Evolutionary conservation across 2,888 invertebrate species (phyloP).

Genomic region (Plagodis pulveraria): DNA sequence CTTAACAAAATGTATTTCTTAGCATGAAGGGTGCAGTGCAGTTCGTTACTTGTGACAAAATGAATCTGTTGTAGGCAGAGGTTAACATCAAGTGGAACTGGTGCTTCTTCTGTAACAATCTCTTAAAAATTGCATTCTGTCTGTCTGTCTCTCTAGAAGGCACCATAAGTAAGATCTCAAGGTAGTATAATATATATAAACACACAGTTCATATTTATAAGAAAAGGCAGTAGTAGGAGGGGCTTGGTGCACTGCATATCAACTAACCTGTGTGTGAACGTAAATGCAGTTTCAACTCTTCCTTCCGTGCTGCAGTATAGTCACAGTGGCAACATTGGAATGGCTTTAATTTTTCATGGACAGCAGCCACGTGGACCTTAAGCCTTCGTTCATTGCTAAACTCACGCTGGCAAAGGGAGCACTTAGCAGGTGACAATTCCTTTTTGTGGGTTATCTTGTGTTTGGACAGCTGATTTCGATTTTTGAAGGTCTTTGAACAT

Average conservation of each 20-base stretch:
- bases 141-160: too few species aligned
- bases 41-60: too few species aligned
- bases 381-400: conserved; percentile 83
- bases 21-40: too few species aligned
- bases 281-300: conserved; percentile 88
- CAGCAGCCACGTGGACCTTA: conserved; percentile 83
- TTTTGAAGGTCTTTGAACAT: conserved; percentile 92
- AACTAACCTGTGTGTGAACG: conserved; percentile 88
- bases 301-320: conserved; percentile 87
- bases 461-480: conserved; percentile 90
- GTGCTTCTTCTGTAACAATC: too few species aligned
- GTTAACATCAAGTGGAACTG: too few species aligned
- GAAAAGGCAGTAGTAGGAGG: too few species aligned
- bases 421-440: conserved; percentile 58
- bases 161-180: too few species aligned
- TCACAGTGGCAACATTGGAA: conserved; percentile 88
- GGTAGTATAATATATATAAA: too few species aligned
- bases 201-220: too few species aligned
- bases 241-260: conserved; percentile 18
- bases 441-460: conserved; percentile 88
- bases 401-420: conserved; percentile 85
- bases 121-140: too few species aligned
- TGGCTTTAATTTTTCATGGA: conserved; percentile 88
- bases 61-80: too few species aligned
- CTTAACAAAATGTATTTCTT: too few species aligned